These are phyloP conservation scores for Terrapene triunguis DNA, from an alignment of 2,113 vertebrate species.

Conservation along the genomic window DNA sequence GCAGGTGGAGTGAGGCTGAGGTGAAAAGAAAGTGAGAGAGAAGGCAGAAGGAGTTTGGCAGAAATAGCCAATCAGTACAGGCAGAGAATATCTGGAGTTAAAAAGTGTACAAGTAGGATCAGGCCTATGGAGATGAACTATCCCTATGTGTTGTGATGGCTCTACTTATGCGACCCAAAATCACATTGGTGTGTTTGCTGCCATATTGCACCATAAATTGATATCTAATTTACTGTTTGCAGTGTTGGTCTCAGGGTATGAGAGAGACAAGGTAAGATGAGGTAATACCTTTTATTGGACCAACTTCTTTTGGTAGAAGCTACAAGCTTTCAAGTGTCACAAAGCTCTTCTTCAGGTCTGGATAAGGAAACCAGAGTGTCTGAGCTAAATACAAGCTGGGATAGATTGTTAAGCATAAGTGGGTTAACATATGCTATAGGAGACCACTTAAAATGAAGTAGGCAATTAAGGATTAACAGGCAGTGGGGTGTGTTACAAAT, in stretches of 20 bases:
- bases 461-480: no score
- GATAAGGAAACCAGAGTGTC: no score
- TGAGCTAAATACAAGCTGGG: no score
- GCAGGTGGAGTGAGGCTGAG: background rate
- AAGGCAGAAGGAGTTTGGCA: background rate
- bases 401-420: no score
- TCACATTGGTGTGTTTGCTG: background rate
- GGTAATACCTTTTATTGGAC: no score
- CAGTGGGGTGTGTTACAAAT: no score
- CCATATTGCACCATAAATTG: background rate
- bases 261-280: no score
- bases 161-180: background rate
- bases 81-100: background rate
- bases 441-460: no score
- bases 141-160: background rate
- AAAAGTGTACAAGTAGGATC: background rate
- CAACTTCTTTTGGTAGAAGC: no score
- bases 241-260: background rate
- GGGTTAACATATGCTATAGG: no score
- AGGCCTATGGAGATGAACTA: background rate
- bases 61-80: background rate
- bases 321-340: no score
- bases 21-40: background rate
- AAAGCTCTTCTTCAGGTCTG: no score
- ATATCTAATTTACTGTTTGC: background rate